Conservation (phyloP, 2,797 vertebrate genomes). For the Typhlichthys subterraneus region DNA sequence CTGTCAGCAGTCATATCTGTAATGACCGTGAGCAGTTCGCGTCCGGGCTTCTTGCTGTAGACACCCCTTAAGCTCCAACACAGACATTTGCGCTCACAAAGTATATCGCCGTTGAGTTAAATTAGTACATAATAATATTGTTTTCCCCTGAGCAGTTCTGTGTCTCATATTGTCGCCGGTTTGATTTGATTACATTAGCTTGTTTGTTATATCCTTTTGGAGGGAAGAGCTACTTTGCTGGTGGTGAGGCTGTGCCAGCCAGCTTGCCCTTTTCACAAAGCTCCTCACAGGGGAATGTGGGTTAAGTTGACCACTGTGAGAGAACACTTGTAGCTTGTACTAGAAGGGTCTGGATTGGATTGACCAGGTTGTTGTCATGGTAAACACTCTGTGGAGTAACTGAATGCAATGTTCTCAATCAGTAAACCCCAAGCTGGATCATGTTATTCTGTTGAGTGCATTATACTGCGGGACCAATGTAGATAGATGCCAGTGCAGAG, state of each 20-base stretch:
- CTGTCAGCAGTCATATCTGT: slow-evolving; percentile 11
- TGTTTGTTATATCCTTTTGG: slow-evolving; percentile 11
- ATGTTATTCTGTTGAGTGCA: slow-evolving; percentile 2
- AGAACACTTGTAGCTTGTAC: slow-evolving; percentile 9
- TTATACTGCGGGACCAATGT: not conserved
- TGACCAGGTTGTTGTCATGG: slow-evolving; percentile 27
- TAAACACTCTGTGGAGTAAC: slow-evolving; percentile 35
- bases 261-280: slow-evolving; percentile 11
- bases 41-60: not conserved
- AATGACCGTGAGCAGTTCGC: not conserved
- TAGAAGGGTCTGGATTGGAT: slow-evolving; percentile 4
- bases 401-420: slow-evolving; percentile 27
- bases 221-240: slow-evolving; percentile 7
- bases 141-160: not conserved
- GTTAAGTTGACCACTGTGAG: slow-evolving; percentile 4
- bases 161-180: slow-evolving; percentile 7
- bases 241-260: slow-evolving; percentile 10
- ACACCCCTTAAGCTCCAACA: not conserved
- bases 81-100: not conserved
- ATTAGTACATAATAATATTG: not conserved
- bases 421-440: slow-evolving; percentile 5
- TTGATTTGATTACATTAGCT: slow-evolving; percentile 25
- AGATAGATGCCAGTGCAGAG: too few relatives aligned
- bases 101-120: not conserved
- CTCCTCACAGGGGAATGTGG: slow-evolving; percentile 9